Base-by-base conservation (phyloP, 2,797 vertebrate species). In the Ctenochaetus hawaiiensis region DNA sequence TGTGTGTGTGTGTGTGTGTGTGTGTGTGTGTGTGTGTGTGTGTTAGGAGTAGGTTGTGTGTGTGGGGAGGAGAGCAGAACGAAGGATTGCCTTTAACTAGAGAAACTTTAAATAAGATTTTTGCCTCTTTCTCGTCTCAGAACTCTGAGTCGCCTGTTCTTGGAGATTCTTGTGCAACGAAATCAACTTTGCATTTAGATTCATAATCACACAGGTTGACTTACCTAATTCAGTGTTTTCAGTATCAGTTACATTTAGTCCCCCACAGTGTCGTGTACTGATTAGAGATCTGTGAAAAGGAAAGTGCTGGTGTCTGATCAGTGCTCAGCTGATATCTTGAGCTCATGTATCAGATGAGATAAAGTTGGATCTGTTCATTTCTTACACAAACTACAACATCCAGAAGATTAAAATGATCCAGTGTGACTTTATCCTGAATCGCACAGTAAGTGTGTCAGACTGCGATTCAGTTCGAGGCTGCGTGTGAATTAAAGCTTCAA, bases 1-100 rank as follows among this genome's bases (percentile, higher is more conserved):
- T 56, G 60, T 72, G 69, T 81, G 65, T 57, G 60, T 64, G 52
- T 39, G 72, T 72, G 75, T 71, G 68, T 75, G 75, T 67, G 71
- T 67, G 67, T 52, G 48, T 54, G 56, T 76, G 39, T 69, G 80
- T 57, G 84, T 22, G 66, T 85, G 39, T 39, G 39, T 39, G 39
- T 39, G 39, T 39, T 8, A 39, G 39, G 39, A 8, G 26, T 30
- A 30, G 26, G 26, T 30, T 30, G 26, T 30, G 26, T 30, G 26
- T 30, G 5, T 30, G 26, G 26, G 39, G 39, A 39, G 39, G 39
- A 39, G 39, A 39, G 39, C 39, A 10, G 39, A 39, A 39, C 39
- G 39, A 39, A 39, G 39, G 39, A 10, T 8, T 39, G 7, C 39
- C 8, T 39, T 39, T 39, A 39, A 39, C 39, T 10, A 1, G 37